Evolutionary conservation across 1,140 invertebrate genomes (phyloP).

Genomic region (Hydropsyche tenuis): DNA sequence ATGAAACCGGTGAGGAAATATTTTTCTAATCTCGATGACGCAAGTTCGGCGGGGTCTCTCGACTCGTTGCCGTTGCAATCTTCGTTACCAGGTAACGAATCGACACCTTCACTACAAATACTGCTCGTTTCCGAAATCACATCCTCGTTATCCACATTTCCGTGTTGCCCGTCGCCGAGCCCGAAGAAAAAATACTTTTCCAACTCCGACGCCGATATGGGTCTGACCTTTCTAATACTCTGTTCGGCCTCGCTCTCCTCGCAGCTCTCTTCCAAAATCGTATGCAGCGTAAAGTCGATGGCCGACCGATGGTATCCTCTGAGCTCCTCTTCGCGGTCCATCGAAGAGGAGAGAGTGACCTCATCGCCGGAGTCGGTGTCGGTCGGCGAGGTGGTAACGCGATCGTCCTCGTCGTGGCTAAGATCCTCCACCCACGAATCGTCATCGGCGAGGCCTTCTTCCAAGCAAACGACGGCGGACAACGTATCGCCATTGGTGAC

Average conservation of each 20-base stretch:
- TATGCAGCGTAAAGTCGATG: conserved; percentile 90
- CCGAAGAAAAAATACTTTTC: conserved; percentile 93
- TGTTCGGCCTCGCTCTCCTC: conserved; percentile 85
- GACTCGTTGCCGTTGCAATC: conserved; percentile 59
- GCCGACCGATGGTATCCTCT: conserved; percentile 79
- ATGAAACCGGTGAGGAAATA: conserved; percentile 88
- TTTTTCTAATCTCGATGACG: conserved; percentile 86
- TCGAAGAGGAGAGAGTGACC: conserved; percentile 59
- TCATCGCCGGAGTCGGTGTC: conserved; percentile 67
- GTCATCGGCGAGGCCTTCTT: conserved; percentile 84
- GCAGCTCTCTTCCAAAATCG: conserved; percentile 92
- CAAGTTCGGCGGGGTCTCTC: conserved; percentile 73
- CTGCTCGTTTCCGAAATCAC: conserved; percentile 87
- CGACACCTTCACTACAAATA: conserved; percentile 82
- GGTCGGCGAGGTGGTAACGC: conserved; percentile 63
- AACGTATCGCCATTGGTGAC: conserved; percentile 70
- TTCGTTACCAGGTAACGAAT: conserved; percentile 68
- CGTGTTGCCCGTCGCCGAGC: conserved; percentile 72
- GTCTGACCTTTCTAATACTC: conserved; percentile 64
- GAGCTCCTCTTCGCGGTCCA: conserved; percentile 80
- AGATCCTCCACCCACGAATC: conserved; percentile 88
- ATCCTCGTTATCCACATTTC: conserved; percentile 67
- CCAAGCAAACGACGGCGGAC: conserved; percentile 75
- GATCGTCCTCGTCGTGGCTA: conserved; percentile 75
- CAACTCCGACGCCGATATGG: conserved; percentile 79